Percentiles rank a stretch among this genome's conserved stretches.
These are phyloP conservation scores for Gymnobelideus leadbeateri DNA, from an alignment of 2,113 vertebrate species.

Conservation along the genomic window DNA sequence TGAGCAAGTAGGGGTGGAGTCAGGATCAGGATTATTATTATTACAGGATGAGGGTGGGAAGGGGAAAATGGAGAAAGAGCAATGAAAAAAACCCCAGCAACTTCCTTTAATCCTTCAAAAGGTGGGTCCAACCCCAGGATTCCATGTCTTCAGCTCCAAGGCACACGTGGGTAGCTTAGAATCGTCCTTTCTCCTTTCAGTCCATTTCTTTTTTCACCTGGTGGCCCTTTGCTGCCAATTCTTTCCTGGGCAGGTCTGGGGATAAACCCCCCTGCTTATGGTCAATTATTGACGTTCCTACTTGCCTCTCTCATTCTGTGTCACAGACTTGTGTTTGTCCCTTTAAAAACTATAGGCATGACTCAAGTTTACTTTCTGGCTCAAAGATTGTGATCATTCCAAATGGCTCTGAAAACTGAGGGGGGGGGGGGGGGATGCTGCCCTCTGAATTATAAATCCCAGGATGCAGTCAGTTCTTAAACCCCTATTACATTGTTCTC, in stretches of 20 bases:
- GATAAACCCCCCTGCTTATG: neutral
- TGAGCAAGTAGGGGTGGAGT: neutral
- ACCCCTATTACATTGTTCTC: neutral
- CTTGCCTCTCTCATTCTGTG: neutral
- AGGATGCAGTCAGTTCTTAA: neutral
- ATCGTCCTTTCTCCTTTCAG: neutral
- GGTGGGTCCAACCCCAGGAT: neutral
- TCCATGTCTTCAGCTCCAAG: neutral
- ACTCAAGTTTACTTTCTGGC: neutral
- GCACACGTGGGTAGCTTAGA: neutral
- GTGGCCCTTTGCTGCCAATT: neutral
- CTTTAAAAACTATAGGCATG: neutral
- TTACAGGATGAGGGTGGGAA: neutral
- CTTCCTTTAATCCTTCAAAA: neutral
- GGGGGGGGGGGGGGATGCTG: neutral
- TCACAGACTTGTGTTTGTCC: neutral
- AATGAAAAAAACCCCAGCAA: neutral
- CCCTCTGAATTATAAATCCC: neutral
- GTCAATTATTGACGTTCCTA: neutral
- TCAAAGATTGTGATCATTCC: neutral
- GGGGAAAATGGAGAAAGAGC: neutral
- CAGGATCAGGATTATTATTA: neutral
- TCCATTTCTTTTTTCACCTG: neutral
- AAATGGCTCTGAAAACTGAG: neutral
- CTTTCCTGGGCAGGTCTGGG: neutral